These are phyloP conservation scores for Leucophenga varia DNA, from an alignment of 1,140 invertebrate species.

Conservation along the genomic window DNA sequence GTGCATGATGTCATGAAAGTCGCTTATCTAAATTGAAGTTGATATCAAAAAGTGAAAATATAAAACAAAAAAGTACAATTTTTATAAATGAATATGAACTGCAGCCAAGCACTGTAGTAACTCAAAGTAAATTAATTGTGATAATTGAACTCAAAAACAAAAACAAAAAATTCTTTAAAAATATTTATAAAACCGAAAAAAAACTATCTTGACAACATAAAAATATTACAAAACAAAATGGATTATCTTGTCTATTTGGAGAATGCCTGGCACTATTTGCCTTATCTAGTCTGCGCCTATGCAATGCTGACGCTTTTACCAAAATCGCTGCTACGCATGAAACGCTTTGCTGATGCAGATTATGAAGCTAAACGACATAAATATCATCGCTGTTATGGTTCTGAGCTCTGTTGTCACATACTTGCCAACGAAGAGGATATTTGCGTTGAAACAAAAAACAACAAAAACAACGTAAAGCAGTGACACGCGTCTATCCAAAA, in stretches of 20 bases:
- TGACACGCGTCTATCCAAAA: constrained; percentile 47
- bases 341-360: constrained; percentile 40
- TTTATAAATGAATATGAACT: neutral
- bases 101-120: constrained; percentile 6
- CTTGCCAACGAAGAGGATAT: constrained; percentile 19
- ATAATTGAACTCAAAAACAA: constrained; percentile 7
- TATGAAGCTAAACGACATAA: constrained; percentile 41
- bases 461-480: constrained; percentile 41
- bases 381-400: constrained; percentile 48
- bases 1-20: too few relatives aligned
- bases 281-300: constrained; percentile 36
- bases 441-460: constrained; percentile 24
- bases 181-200: constrained; percentile 2
- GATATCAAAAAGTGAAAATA: too few relatives aligned
- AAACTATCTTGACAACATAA: too few relatives aligned
- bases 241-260: constrained; percentile 38
- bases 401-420: constrained; percentile 42
- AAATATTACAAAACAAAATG: neutral
- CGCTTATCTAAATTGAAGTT: too few relatives aligned
- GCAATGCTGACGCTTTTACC: constrained; percentile 43
- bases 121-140: constrained; percentile 26
- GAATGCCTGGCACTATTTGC: constrained; percentile 27
- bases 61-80: constrained; percentile 10
- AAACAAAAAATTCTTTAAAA: neutral
- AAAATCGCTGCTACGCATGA: constrained; percentile 40